phyloP scores from a whole-genome alignment of 92 coral and sea anemone genomes.

The Palythoa heliodiscus region DNA sequence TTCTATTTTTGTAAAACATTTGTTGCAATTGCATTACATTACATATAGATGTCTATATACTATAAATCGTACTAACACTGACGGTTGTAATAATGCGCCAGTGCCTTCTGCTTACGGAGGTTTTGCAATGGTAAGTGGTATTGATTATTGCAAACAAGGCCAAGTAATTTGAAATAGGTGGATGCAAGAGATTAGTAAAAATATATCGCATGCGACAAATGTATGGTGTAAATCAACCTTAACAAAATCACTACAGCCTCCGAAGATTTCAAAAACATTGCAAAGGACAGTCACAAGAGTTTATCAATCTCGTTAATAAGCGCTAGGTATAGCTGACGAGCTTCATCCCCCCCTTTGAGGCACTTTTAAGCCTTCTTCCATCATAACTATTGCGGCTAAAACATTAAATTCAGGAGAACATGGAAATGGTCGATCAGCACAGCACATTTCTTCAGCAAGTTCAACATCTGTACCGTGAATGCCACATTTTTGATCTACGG shows the following conservation, averaged over 20 bases:
- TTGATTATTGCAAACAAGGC: neutral
- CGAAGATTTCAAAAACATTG: slow-evolving; percentile 1
- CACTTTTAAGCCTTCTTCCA: slow-evolving; percentile 20
- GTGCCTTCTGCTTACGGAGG: neutral
- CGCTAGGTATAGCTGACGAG: slow-evolving; percentile 3
- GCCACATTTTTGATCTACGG: slow-evolving; percentile 22
- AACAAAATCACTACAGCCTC: slow-evolving; percentile 6
- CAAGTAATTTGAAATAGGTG: neutral
- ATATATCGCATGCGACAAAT: neutral
- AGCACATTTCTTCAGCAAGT: slow-evolving; percentile 23
- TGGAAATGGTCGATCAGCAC: slow-evolving; percentile 18
- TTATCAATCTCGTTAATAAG: slow-evolving; percentile 11
- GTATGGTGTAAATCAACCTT: slow-evolving; percentile 3
- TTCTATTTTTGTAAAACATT: too few species aligned
- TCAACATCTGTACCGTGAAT: slow-evolving; percentile 13
- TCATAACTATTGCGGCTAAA: slow-evolving; percentile 18
- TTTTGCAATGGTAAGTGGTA: neutral
- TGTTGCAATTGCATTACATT: neutral
- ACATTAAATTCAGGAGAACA: slow-evolving; percentile 24
- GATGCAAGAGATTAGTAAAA: slow-evolving; percentile 11
- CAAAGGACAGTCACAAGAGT: slow-evolving; percentile 26
- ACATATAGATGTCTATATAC: too few species aligned
- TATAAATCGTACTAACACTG: neutral
- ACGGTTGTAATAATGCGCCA: neutral
- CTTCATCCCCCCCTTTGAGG: slow-evolving; percentile 18